Percentiles rank a stretch among this genome's conserved stretches.
These are phyloP conservation scores for Drosophila neotestacea DNA, from an alignment of 2,888 invertebrate genomes.

Conservation along the genomic window DNA sequence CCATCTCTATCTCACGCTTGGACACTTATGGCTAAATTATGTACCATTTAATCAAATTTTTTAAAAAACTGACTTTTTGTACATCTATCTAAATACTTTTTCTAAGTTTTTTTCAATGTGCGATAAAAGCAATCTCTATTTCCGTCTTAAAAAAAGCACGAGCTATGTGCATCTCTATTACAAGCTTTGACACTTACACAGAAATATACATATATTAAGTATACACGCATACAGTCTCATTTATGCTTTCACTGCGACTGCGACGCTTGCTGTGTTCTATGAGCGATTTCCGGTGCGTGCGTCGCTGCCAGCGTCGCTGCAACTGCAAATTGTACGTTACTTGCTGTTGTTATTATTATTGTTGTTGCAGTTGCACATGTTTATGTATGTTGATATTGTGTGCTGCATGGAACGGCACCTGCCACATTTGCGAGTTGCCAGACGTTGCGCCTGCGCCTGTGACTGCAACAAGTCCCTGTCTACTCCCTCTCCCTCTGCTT, in stretches of 20 bases:
- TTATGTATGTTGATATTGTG: slow-evolving; percentile 37
- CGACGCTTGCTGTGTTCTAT: slow-evolving; percentile 60
- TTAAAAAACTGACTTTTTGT: no score
- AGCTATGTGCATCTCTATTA: slow-evolving; percentile 20
- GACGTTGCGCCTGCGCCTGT: slow-evolving; percentile 61
- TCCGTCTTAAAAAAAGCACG: background rate
- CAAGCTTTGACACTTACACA: slow-evolving; percentile 44
- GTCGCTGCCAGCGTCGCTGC: slow-evolving; percentile 49
- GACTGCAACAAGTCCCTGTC: slow-evolving; percentile 10
- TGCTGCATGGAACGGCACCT: slow-evolving; percentile 68
- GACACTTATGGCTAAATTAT: no score
- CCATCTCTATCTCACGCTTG: no score
- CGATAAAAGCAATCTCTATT: no score
- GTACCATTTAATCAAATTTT: no score
- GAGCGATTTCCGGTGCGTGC: slow-evolving; percentile 82
- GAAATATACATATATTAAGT: slow-evolving; percentile 5
- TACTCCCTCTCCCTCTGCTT: background rate
- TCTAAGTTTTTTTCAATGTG: no score
- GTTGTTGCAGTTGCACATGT: slow-evolving; percentile 24
- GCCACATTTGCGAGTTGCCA: slow-evolving; percentile 56
- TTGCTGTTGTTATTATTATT: slow-evolving; percentile 42
- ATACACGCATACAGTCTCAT: slow-evolving; percentile 18
- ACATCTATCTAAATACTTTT: no score
- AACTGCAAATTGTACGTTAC: slow-evolving; percentile 64
- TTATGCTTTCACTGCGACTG: slow-evolving; percentile 58